Base-by-base conservation (phyloP, 1,140 invertebrate species). In the Xylocopa sonorina region DNA sequence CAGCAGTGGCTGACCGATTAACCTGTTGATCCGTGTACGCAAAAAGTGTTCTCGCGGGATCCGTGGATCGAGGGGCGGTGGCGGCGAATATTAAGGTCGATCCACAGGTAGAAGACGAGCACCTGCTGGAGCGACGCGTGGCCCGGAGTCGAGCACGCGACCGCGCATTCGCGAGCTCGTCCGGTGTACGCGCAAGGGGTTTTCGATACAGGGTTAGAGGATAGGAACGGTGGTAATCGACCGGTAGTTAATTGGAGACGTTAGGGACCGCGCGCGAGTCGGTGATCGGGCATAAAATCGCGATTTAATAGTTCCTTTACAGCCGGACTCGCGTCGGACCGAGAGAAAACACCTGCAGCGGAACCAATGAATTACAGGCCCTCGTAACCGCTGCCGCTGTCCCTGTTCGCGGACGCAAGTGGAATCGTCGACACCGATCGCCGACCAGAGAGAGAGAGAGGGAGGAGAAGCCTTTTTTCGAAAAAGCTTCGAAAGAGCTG, bases 261-360 rank as follows among this genome's bases (percentile, higher is more conserved):
- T 12, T 32, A 50, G 4, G 27, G 12, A 50, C 27, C 16, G 71
- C 81, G 64, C 77, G 64, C 21, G 67, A 64, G 66, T 46, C 83
- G 82, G 43, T 86, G 87, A 88, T 82, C 78, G 62, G 69, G 84
- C 86, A 88, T 88, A 86, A 89, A 89, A 89, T 88, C 81, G 80
- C 84, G 80, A 89, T 89, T 88, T 88, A 85, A 88, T 86, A 87
- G 83, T 86, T 87, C 69, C 62, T 72, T 68, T 66, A 75, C 75
- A 66, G 53, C 62, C 50, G 67, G 64, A 57, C 64, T 53, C 63
- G 43, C 69, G 66, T 74, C 58, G 60, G 78, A 51, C n/a, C 51
- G 41, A 55, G 50, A 50, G 77, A 76, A 78, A 85, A 81, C 86
- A 87, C 82, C 86, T 87, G 86, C 85, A 58, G 86, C 80, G 82